Base-by-base conservation (phyloP, 92 coral and sea anemone genomes). In the Phymanthus crucifer region DNA sequence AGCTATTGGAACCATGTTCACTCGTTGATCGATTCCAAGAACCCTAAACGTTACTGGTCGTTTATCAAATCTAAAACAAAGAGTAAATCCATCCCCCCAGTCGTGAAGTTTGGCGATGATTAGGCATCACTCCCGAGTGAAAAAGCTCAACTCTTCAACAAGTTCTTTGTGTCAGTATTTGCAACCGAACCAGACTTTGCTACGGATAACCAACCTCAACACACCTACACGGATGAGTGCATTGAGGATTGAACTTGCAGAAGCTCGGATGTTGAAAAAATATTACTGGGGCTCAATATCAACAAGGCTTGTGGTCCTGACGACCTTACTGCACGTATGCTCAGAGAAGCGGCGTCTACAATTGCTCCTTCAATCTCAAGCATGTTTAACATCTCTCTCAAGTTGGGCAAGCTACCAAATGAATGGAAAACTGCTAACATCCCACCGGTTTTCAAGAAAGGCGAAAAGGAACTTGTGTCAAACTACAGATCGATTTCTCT, bases 341-440 rank as follows among this genome's bases (percentile, higher is more conserved):
- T 47, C 45, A 52, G n/a, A 1, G 70, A 79, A 69, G 83, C 68
- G 11, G 67, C 70, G 45, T 68, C 76, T 37, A 45, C 76, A 3
- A 64, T 78, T 10, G 74, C 57, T 43, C 32, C 82, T 6, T 40
- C 26, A 26, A 18, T 78, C 19, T 52, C 82, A 27, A 64, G 35
- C 38, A 64, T 78, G 56, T 78, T 68, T 68, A 68, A 68, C 24
- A 16, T 33, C 24, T 81, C 71, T 40, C 80, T 76, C 35, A 26
- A 61, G 16, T 13, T 73, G 31, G 84, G 73, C 12, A 67, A 66
- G 75, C 43, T 78, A 69, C 83, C 83, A 43, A 40, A 66, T 16
- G 83, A 67, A 66, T 78, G 83, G 83, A 78, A 78, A 67, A 18
- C 61, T 36, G 83, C 83, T 32, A 78, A 78, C 33, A 54, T 77